Evolutionary conservation across 2,888 invertebrate genomes (phyloP), one percentile per base, ranked within the genome.

Genomic region (Drosophila peninsularis): DNA sequence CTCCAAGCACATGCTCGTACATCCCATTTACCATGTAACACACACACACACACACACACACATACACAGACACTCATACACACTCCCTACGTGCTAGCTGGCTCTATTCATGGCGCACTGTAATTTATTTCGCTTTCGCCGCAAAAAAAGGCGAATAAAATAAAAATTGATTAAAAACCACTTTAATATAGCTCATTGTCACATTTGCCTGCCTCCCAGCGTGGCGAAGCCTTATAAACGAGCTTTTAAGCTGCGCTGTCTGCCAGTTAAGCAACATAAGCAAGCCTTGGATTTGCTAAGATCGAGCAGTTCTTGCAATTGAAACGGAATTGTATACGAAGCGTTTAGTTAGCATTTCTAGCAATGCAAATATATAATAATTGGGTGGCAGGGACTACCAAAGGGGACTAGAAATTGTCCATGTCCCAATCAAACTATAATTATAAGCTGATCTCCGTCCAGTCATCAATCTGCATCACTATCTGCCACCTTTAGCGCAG

Each of bases 151-250:
- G 21, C 17, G 32, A 61, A 49, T 47, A 57, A 74, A 61, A 75
- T 62, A 49, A 70, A 74, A 77, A 86, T 83, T 86, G 66, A 83
- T 87, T 84, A 83, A 87, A 87, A 83, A 80, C 68, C 87, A 82
- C 82, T 84, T 87, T 87, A 78, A 75, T 78, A 75, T 53, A 68
- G 75, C 69, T 79, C 74, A 79, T 81, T 80, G 82, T 81, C 80
- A 72, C 77, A 67, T 71, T 73, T 52, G 63, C 71, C 50, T 60
- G 62, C 11, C 62, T 24, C 45, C 45, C 3, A 13, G 62, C 54
- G 3, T 0, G 27, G 10, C 17, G 21, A 64, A 66, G 65, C 63
- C 58, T 66, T 64, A 76, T 63, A 64, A 78, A 65, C 68, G 63
- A 63, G 50, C 44, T 56, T 21, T 11, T 63, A 63, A 42, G 42